Evolutionary conservation across 2,888 invertebrate genomes (phyloP).

Genomic region (Strigamia transsilvanica): DNA sequence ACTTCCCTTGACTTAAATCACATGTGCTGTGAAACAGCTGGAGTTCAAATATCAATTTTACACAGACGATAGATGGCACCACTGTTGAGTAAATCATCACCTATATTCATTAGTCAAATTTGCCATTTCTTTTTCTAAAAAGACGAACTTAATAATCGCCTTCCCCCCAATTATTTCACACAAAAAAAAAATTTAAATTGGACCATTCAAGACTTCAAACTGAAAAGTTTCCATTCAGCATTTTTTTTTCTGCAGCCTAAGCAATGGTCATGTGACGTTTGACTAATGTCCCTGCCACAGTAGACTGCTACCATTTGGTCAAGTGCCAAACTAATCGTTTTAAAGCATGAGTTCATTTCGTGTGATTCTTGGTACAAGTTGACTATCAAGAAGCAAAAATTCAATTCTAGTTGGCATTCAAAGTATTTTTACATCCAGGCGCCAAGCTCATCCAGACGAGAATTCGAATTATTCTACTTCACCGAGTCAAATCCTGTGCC

Average conservation of each 20-base stretch:
- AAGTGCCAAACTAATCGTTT: not conserved
- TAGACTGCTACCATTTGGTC: not conserved
- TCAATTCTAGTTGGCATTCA: not conserved
- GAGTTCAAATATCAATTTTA: slow-evolving; percentile 37
- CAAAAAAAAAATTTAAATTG: not conserved
- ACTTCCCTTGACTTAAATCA: slow-evolving; percentile 42
- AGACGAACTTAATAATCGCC: not conserved
- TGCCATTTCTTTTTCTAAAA: not conserved
- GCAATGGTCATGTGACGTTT: too few relatives aligned
- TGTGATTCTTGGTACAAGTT: too few relatives aligned
- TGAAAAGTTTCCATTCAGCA: too few relatives aligned
- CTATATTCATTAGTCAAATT: slow-evolving; percentile 32
- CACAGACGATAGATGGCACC: slow-evolving; percentile 37
- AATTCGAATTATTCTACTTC: not conserved
- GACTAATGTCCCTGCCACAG: not conserved
- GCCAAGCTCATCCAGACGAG: not conserved
- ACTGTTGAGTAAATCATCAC: slow-evolving; percentile 44
- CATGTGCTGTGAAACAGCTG: slow-evolving; percentile 40
- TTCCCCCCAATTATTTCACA: not conserved
- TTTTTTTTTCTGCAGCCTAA: too few relatives aligned
- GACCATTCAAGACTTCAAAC: not conserved
- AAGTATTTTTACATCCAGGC: slow-evolving; percentile 9
- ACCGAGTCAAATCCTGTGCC: not conserved
- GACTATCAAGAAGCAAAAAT: too few relatives aligned
- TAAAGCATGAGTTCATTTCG: too few relatives aligned